These are phyloP conservation scores for Prenolepis imparis DNA, from an alignment of 2,888 invertebrate genomes.

Conservation along the genomic window DNA sequence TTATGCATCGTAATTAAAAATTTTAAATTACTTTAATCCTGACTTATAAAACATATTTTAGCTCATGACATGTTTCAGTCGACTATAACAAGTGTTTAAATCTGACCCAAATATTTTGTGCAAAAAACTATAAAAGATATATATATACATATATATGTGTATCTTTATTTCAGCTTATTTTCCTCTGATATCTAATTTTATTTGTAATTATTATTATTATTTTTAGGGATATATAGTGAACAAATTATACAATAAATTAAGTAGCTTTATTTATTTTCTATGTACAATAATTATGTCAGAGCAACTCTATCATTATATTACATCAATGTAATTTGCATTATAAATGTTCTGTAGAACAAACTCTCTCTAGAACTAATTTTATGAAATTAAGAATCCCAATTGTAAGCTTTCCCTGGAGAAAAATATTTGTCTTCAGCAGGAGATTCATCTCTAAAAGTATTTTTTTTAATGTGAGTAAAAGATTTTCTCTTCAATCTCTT, in stretches of 20 bases:
- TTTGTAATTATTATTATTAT: neutral
- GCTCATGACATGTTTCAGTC: neutral
- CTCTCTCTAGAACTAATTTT: neutral
- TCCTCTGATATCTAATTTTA: neutral
- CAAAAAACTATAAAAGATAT: neutral
- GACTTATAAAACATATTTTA: neutral
- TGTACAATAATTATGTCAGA: slow-evolving; percentile 19
- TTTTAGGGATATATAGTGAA: slow-evolving; percentile 1
- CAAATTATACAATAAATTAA: neutral
- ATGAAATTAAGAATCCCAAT: slow-evolving; percentile 88
- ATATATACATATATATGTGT: neutral
- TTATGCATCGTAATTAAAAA: slow-evolving; percentile 74
- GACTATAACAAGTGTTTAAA: neutral
- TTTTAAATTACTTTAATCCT: slow-evolving; percentile 53
- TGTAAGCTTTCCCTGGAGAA: slow-evolving; percentile 88
- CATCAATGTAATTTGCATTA: slow-evolving; percentile 71
- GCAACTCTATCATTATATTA: slow-evolving; percentile 18
- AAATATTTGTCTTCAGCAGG: slow-evolving; percentile 76
- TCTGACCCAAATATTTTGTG: neutral
- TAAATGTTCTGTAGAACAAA: neutral
- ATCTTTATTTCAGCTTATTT: slow-evolving; percentile 9
- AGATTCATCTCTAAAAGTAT: slow-evolving; percentile 9
- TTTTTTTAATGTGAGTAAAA: neutral
- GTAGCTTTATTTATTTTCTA: slow-evolving; percentile 46
- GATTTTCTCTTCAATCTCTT: neutral